Base-by-base conservation (phyloP, 2,888 invertebrate genomes). In the Baronia brevicornis region DNA sequence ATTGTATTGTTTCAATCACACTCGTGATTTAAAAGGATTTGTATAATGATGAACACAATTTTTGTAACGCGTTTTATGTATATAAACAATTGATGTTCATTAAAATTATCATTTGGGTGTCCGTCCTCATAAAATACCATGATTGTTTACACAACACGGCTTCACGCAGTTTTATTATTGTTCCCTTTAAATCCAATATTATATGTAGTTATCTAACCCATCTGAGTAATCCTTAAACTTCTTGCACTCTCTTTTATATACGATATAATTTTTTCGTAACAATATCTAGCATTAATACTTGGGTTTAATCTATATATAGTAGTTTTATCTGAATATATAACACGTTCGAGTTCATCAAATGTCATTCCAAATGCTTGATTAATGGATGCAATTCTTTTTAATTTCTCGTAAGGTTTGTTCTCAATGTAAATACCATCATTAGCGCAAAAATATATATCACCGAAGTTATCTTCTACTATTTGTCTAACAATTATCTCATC, bases 381-480 rank as follows among this genome's bases (percentile, higher is more conserved):
- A 2, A 79, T 59, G 4, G 48, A 18, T 2, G 70, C 68, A 0
- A 75, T 33, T 28, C 54, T 64, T 21, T 55, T 68, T 1, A 69
- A 23, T 36, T 44, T 61, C 8, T 49, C 38, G 23, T 54, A 68
- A 0, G 75, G 73, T 26, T 66, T 74, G 10, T 71, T 64, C 58
- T 80, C 79, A 0, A 69, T 23, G 38, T 72, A 75, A 18, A 79
- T 60, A 0, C 78, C 79, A 28, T 72, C 57, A 6, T 43, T 51
- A 1, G 60, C 58, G 41, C 70, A 61, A 17, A 80, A 64, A 38
- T 70, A 77, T 4, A 70, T 47, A 24, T 78, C 78, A 0, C 80
- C 79, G 18, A 64, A 74, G 0, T 42, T 48, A 32, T 80, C 80
- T 46, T 80, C 74, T 0, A 50, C 54, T 4, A 80, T 75, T 36